Conservation (phyloP, 2,888 invertebrate genomes). For the Euphydryas editha region DNA sequence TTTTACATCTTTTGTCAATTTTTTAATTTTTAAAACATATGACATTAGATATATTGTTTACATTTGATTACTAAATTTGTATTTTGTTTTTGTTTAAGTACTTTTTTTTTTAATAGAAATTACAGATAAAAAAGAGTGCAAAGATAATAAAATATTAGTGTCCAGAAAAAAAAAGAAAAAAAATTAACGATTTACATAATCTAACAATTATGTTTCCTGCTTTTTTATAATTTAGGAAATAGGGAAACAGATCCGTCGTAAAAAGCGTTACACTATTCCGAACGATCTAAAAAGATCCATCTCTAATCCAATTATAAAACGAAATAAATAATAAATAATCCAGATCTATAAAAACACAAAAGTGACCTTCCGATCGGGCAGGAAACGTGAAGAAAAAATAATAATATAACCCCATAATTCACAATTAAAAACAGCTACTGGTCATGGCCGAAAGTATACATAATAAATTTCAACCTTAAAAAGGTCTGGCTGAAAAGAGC, state of each 20-base stretch:
- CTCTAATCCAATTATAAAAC: slow-evolving; percentile 66
- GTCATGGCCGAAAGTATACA: slow-evolving; percentile 80
- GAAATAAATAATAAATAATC: slow-evolving; percentile 61
- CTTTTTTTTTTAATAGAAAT: no score
- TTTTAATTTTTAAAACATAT: background rate
- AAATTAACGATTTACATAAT: no score
- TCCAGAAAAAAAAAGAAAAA: no score
- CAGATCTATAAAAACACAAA: slow-evolving; percentile 69
- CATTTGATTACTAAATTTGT: background rate
- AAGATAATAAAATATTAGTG: no score
- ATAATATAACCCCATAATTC: slow-evolving; percentile 74
- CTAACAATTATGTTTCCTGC: slow-evolving; percentile 15
- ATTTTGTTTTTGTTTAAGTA: no score
- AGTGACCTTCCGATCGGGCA: slow-evolving; percentile 74
- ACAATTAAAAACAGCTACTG: slow-evolving; percentile 83
- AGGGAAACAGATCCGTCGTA: slow-evolving; percentile 66
- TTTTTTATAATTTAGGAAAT: slow-evolving; percentile 3
- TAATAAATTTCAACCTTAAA: slow-evolving; percentile 82
- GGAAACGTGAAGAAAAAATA: slow-evolving; percentile 65
- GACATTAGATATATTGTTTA: background rate
- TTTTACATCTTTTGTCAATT: background rate
- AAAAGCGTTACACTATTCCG: slow-evolving; percentile 63
- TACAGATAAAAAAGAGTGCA: no score
- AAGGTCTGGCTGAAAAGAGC: slow-evolving; percentile 80
- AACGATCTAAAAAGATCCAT: slow-evolving; percentile 62